These are phyloP conservation scores for Euspilapteryx auroguttella DNA, from an alignment of 2,888 invertebrate species.

Conservation along the genomic window DNA sequence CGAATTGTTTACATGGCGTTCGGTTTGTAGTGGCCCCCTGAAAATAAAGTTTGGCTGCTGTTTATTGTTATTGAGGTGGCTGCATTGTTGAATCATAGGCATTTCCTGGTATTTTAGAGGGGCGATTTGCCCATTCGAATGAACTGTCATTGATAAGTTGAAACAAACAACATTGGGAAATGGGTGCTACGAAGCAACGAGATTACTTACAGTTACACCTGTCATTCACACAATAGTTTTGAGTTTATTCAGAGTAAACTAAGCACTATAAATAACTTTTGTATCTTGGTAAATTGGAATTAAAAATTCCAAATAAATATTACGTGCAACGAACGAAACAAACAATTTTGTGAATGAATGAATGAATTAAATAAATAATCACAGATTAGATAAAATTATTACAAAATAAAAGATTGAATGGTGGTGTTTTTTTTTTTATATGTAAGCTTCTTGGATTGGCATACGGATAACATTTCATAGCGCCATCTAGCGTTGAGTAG, in stretches of 20 bases:
- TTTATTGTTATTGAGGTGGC: constrained; percentile 34
- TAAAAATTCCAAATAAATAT: constrained; percentile 49
- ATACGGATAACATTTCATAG: too few species aligned
- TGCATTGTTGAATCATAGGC: constrained; percentile 53
- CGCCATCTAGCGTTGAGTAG: too few species aligned
- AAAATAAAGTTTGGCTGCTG: constrained; percentile 40
- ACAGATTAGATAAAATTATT: too few species aligned
- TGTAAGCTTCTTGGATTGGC: not conserved
- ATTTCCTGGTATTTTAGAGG: constrained; percentile 57
- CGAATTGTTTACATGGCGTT: constrained; percentile 26
- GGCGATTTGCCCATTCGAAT: constrained; percentile 49
- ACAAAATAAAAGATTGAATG: too few species aligned
- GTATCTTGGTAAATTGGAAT: too few species aligned
- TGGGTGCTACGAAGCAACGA: too few species aligned
- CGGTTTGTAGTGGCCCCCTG: constrained; percentile 29
- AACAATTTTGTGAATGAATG: too few species aligned
- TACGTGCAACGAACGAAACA: constrained; percentile 46
- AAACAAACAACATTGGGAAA: constrained; percentile 32
- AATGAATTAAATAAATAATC: too few species aligned
- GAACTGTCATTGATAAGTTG: constrained; percentile 38
- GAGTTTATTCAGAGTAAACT: too few species aligned
- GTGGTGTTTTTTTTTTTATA: constrained; percentile 11
- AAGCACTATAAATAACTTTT: too few species aligned
- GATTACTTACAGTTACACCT: not conserved
- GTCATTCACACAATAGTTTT: too few species aligned